Evolutionary conservation across 1,140 invertebrate species (phyloP).

Genomic region (Aethina tumida): DNA sequence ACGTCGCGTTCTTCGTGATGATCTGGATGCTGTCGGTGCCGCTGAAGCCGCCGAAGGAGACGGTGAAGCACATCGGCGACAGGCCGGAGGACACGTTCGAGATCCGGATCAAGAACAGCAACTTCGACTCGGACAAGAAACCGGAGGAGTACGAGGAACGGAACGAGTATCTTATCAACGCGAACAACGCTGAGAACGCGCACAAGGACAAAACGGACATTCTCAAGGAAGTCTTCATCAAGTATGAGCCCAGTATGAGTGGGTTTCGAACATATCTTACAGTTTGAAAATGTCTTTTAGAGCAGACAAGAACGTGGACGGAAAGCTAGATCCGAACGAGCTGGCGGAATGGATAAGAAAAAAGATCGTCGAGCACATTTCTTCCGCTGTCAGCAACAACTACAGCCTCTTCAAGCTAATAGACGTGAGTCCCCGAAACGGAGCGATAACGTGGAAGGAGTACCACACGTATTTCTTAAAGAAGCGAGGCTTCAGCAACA

Average conservation of each 20-base stretch:
- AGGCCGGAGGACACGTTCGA: constrained; percentile 27
- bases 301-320: constrained; percentile 56
- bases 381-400: constrained; percentile 60
- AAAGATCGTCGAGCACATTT: constrained; percentile 67
- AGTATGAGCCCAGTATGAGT: constrained; percentile 24
- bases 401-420: constrained; percentile 60
- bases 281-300: constrained; percentile 36
- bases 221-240: constrained; percentile 41
- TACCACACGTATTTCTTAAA: constrained; percentile 65
- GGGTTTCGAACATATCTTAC: not conserved
- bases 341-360: constrained; percentile 60
- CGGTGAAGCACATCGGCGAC: constrained; percentile 9
- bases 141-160: constrained; percentile 19
- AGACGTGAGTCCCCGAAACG: constrained; percentile 63
- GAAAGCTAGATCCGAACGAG: constrained; percentile 52
- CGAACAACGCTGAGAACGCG: constrained; percentile 28
- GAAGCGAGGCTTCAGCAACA: constrained; percentile 53
- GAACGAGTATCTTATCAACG: constrained; percentile 33
- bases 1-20: constrained; percentile 29
- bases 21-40: constrained; percentile 34
- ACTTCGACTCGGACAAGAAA: constrained; percentile 31
- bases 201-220: constrained; percentile 37
- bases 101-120: constrained; percentile 33
- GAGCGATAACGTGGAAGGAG: constrained; percentile 70
- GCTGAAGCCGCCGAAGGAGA: constrained; percentile 28